A percentile compares a stretch with the other conserved stretches of the same genome.
These are phyloP conservation scores for Matsumurasca onukii DNA, from an alignment of 1,140 invertebrate genomes.

Conservation along the genomic window DNA sequence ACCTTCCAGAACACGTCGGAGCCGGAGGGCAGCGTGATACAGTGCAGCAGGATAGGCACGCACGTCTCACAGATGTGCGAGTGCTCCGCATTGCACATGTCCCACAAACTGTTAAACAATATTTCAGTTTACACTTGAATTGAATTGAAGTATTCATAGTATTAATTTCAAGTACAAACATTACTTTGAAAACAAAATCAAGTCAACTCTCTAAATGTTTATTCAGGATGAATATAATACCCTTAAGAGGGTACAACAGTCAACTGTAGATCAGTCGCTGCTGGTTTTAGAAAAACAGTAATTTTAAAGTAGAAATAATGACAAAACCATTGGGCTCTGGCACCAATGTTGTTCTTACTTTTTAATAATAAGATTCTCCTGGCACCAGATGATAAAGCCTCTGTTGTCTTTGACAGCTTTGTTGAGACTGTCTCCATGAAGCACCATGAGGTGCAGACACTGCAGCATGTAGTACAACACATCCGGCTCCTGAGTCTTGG, in stretches of 20 bases:
- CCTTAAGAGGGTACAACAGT: too few relatives aligned
- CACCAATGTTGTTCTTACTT: too few relatives aligned
- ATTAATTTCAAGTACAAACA: too few relatives aligned
- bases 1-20: conserved; percentile 94
- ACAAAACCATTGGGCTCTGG: too few relatives aligned
- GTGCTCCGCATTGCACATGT: conserved; percentile 86
- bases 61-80: conserved; percentile 89
- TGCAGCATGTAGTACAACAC: conserved; percentile 91
- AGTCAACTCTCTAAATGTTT: too few relatives aligned
- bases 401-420: conserved; percentile 86
- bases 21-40: conserved; percentile 88
- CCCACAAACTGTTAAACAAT: conserved; percentile 77
- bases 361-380: conserved; percentile 93
- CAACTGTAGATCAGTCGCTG: too few relatives aligned
- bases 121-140: conserved; percentile 21
- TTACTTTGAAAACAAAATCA: too few relatives aligned
- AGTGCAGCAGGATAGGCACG: conserved; percentile 91
- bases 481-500: conserved; percentile 83
- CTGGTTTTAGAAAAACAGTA: too few relatives aligned
- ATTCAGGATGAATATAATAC: too few relatives aligned
- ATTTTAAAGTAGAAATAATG: too few relatives aligned
- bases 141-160: too few relatives aligned
- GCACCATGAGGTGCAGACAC: conserved; percentile 86
- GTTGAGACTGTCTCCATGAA: conserved; percentile 91
- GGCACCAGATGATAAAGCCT: conserved; percentile 96